Evolutionary conservation across 2,888 invertebrate species (phyloP).

Genomic region (Dascillus cervinus): DNA sequence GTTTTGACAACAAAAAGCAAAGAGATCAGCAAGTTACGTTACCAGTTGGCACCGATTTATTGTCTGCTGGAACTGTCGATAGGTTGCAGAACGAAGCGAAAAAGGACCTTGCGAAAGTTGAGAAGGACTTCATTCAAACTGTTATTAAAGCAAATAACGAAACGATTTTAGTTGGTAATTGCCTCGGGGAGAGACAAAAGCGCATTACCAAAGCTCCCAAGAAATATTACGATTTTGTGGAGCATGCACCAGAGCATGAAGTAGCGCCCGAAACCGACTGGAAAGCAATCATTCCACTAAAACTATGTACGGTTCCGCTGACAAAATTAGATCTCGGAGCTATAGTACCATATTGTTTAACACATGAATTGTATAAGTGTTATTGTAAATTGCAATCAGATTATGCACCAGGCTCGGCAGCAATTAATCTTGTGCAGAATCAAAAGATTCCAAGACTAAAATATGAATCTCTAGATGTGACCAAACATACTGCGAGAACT

Average conservation of each 20-base stretch:
- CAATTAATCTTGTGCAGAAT: no score
- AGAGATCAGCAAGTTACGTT: constrained; percentile 25
- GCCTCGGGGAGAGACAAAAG: constrained; percentile 44
- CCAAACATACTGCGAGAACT: constrained; percentile 7
- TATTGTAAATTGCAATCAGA: constrained; percentile 40
- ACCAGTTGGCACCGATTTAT: constrained; percentile 29
- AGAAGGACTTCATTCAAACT: constrained; percentile 66
- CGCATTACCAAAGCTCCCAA: constrained; percentile 54
- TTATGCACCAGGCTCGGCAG: background rate
- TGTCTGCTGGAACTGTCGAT: constrained; percentile 33
- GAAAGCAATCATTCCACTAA: constrained; percentile 2
- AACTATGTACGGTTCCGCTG: constrained; percentile 18
- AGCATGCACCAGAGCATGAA: constrained; percentile 14
- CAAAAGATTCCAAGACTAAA: no score
- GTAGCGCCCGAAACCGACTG: background rate
- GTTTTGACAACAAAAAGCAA: constrained; percentile 24
- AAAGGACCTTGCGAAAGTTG: constrained; percentile 55
- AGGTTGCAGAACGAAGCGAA: constrained; percentile 46
- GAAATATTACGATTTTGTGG: constrained; percentile 52
- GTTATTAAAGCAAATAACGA: constrained; percentile 58
- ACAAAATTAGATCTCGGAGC: constrained; percentile 34
- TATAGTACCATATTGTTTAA: constrained; percentile 58
- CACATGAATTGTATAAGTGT: constrained; percentile 59
- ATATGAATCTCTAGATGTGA: background rate
- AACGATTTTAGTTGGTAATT: constrained; percentile 54